Base-by-base conservation (phyloP, 2,888 invertebrate genomes). In the Peribatodes rhomboidaria region DNA sequence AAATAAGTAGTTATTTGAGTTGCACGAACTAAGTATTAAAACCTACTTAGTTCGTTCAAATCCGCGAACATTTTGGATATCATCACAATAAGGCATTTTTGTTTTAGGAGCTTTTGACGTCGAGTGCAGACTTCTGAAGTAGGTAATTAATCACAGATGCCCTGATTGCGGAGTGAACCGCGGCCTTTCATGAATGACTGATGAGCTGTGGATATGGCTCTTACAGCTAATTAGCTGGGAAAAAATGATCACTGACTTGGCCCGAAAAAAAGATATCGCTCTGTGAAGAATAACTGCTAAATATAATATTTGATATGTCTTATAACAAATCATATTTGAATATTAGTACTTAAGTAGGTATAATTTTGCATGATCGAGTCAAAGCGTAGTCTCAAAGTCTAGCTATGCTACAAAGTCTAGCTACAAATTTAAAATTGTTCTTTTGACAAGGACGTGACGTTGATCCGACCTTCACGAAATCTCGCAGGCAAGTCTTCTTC, bases 71-170 rank as follows among this genome's bases (percentile, higher is more conserved):
- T 37, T 13, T n/a, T 37, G 13, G 37, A 18, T 9, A 18, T 11
- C 10, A 14, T 42, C 18, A 20, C 20, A 20, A 41, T 42, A n/a
- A 35, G 42, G 27, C 33, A 10, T 55, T 55, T 54, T 31, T 42
- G 39, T 14, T 41, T 39, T 22, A 13, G 42, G 27, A 2, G 20
- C 57, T 62, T 52, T 63, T 58, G 33, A 63, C 37, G 58, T 57
- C 63, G 33, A 47, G 46, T 20, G 22, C 63, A 63, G 47, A 31
- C n/a, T 58, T 53, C 13, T 41, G 46, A 53, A 54, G 63, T 41
- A 44, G 52, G 60, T n/a, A 47, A 63, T 63, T 63, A 58, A 63
- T 63, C 58, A 62, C 49, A 52, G 41, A 62, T 60, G 58, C 47
- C 39, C 49, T 57, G 41, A 60, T 44, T 60, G 20, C 37, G 42